A percentile compares a stretch with the other conserved stretches of the same genome.
These are phyloP conservation scores for Podilymbus podiceps DNA, from an alignment of 2,113 vertebrate genomes.

Conservation along the genomic window DNA sequence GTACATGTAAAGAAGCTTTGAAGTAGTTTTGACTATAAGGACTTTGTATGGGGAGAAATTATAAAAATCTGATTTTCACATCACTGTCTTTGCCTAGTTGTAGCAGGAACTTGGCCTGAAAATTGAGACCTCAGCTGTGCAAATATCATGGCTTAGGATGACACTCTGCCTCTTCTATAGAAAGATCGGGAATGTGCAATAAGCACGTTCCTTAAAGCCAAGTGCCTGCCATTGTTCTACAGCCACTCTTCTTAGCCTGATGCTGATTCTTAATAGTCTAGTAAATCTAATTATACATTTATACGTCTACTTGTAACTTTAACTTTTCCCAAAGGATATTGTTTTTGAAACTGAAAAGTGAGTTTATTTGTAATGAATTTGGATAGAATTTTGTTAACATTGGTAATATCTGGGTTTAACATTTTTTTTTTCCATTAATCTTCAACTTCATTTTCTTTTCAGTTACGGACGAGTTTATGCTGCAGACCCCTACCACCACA, in stretches of 20 bases:
- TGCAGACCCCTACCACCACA: slow-evolving; percentile 99
- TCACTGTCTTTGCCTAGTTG: background rate
- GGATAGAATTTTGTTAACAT: background rate
- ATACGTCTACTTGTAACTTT: background rate
- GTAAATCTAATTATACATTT: background rate
- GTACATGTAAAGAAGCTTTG: background rate
- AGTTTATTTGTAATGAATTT: background rate
- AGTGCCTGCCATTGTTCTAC: background rate
- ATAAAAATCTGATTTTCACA: background rate
- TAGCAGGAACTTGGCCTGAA: background rate
- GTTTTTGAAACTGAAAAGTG: background rate
- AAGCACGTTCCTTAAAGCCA: background rate
- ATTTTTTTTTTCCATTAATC: background rate
- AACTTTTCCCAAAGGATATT: background rate
- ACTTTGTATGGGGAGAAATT: background rate
- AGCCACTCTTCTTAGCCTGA: background rate
- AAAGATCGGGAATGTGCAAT: background rate
- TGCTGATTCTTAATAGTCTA: background rate
- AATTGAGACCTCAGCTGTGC: background rate
- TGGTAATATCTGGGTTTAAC: background rate
- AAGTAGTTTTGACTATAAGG: background rate
- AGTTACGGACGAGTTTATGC: slow-evolving; percentile 99
- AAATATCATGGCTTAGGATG: background rate
- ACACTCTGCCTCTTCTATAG: background rate
- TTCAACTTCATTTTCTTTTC: slow-evolving; percentile 65